Evolutionary conservation across 2,113 vertebrate species (phyloP).

Genomic region (Myanophis thanlyinensis): DNA sequence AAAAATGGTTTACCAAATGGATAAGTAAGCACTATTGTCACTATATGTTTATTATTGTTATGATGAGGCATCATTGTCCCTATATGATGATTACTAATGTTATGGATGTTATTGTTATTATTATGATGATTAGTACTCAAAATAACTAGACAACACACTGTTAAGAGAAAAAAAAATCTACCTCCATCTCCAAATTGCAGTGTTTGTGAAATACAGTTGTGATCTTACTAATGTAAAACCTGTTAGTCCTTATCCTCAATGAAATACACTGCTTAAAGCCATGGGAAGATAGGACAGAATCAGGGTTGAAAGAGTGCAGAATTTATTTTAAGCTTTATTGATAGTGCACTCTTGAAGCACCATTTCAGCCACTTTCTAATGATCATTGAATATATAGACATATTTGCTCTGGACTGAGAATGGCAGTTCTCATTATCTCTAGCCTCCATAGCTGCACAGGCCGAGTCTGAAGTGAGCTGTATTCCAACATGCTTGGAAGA

Average conservation of each 20-base stretch:
- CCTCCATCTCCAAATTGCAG: not conserved
- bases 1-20: too few species aligned
- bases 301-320: not conserved
- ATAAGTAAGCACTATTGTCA: too few species aligned
- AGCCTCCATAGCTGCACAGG: not conserved
- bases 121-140: too few species aligned
- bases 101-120: too few species aligned
- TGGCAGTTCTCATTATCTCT: not conserved
- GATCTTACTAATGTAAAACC: not conserved
- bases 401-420: not conserved
- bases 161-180: too few species aligned
- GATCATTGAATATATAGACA: not conserved
- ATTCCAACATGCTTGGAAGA: not conserved
- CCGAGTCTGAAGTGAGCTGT: not conserved
- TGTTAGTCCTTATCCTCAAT: not conserved
- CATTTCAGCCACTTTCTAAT: not conserved
- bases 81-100: too few species aligned
- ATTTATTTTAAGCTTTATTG: not conserved
- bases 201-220: not conserved
- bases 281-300: not conserved
- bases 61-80: too few species aligned
- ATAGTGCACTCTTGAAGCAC: not conserved
- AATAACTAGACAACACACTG: too few species aligned
- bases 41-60: too few species aligned
- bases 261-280: not conserved